Base-by-base conservation (phyloP, 53 echinoderm and acorn worm genomes). In the Echinarachnius parma region DNA sequence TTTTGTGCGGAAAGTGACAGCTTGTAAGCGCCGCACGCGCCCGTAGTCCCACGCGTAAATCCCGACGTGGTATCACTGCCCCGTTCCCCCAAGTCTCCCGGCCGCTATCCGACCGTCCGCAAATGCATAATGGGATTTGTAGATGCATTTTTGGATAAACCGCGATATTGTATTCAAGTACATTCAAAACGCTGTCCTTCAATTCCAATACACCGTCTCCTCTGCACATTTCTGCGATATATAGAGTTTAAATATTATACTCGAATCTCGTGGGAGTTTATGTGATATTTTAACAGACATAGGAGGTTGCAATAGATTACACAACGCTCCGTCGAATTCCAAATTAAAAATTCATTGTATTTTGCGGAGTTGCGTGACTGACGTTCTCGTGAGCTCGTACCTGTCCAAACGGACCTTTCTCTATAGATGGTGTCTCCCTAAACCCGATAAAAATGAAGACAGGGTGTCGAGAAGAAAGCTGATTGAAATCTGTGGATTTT, bases 361-460 rank as follows among this genome's bases (percentile, higher is more conserved):
- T n/a, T n/a, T n/a, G n/a, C n/a, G n/a, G n/a, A n/a, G n/a, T n/a
- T n/a, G n/a, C n/a, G n/a, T n/a, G n/a, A n/a, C n/a, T n/a, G n/a
- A n/a, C n/a, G n/a, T n/a, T n/a, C n/a, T n/a, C n/a, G n/a, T n/a
- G 34, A 20, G 9, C 31, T 10, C 19, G 53, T 28, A 34, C 31
- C 28, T 31, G 50, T 32, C 25, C 62, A 10, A 31, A 64, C 39
- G 37, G 20, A 32, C 49, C 52, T 11, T 34, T 13, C 31, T 49
- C 30, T 52, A 50, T 68, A 21, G 5, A 4, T 72, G 57, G 56
- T 72, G 74, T 72, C 74, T 37, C 39, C 28, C 56, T 57, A 72
- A 72, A 72, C 23, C 74, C 56, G n/a, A n/a, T n/a, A n/a, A 30
- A 50, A 72, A 72, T 72, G 74, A 57, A 72, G 74, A 72, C 74